Conservation (phyloP, 2,113 vertebrate species). For the Ceuthmochares aereus region DNA sequence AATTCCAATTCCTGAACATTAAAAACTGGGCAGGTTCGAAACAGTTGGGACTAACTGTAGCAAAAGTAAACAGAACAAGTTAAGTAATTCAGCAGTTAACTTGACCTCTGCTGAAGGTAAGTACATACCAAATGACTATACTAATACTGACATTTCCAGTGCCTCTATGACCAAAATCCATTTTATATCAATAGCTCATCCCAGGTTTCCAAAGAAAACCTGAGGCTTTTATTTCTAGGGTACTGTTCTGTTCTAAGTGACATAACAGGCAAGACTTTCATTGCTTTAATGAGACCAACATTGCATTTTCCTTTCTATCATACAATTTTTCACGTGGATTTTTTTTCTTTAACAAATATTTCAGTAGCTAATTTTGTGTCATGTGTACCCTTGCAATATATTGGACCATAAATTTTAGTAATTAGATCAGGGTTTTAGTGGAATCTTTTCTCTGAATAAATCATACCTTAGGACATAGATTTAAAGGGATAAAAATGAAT, state of each 20-base stretch:
- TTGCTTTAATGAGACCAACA: conserved; percentile 17
- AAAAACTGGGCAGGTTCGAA: not conserved
- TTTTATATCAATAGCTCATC: not conserved
- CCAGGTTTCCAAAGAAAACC: not conserved
- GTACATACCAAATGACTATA: not conserved
- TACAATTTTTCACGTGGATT: not conserved
- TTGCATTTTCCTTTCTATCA: not conserved
- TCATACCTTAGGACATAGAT: not conserved
- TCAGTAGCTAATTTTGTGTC: not conserved
- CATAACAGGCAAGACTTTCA: not conserved
- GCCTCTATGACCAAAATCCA: not conserved
- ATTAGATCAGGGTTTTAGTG: not conserved
- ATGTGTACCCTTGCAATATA: not conserved
- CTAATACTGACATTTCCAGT: not conserved
- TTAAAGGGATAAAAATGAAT: not conserved
- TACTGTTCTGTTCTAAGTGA: not conserved
- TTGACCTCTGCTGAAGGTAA: not conserved
- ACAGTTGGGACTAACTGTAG: not conserved
- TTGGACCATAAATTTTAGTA: not conserved
- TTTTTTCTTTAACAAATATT: not conserved
- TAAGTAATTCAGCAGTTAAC: not conserved
- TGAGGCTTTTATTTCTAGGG: not conserved
- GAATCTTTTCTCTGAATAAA: not conserved
- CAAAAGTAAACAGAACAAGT: not conserved
- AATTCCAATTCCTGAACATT: not conserved